Conservation (phyloP, 1,140 invertebrate species). For the Drosophila subobscura region DNA sequence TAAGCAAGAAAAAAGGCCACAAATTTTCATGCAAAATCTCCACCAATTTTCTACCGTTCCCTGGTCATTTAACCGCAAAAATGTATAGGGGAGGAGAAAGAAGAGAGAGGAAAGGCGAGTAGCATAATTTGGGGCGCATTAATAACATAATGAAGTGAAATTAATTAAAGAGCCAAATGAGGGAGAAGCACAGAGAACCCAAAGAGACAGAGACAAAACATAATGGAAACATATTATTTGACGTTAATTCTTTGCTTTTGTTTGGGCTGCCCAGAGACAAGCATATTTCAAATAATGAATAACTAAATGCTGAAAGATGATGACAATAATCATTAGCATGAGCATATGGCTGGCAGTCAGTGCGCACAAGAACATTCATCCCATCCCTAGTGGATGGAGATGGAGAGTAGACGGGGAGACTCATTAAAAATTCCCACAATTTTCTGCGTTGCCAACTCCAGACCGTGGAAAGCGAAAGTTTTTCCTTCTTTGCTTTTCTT, state of each 20-base stretch:
- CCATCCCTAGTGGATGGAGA: too few relatives aligned
- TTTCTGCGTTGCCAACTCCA: slow-evolving; percentile 9
- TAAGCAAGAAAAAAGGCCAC: not conserved
- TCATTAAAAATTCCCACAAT: slow-evolving; percentile 55
- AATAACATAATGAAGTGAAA: slow-evolving; percentile 64
- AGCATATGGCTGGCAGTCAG: slow-evolving; percentile 36
- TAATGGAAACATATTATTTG: slow-evolving; percentile 67
- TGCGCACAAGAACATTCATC: too few relatives aligned
- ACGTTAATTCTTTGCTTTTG: slow-evolving; percentile 36
- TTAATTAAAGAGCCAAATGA: slow-evolving; percentile 46
- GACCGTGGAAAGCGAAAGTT: slow-evolving; percentile 21
- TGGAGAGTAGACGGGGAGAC: not conserved
- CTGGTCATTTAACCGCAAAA: too few relatives aligned
- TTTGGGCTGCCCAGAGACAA: slow-evolving; percentile 4
- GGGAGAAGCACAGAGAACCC: slow-evolving; percentile 1
- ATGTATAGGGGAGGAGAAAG: not conserved
- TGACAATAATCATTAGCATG: slow-evolving; percentile 64
- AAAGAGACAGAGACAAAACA: slow-evolving; percentile 17
- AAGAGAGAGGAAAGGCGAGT: slow-evolving; percentile 21
- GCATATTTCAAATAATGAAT: slow-evolving; percentile 57
- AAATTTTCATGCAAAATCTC: slow-evolving; percentile 43
- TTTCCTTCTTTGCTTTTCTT: slow-evolving; percentile 3
- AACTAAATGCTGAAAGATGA: slow-evolving; percentile 46
- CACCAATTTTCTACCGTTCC: slow-evolving; percentile 10
- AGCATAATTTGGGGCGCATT: slow-evolving; percentile 54